Evolutionary conservation across 2,113 vertebrate species (phyloP), one percentile per base, ranked within the genome.

Genomic region (Aplodontia rufa): DNA sequence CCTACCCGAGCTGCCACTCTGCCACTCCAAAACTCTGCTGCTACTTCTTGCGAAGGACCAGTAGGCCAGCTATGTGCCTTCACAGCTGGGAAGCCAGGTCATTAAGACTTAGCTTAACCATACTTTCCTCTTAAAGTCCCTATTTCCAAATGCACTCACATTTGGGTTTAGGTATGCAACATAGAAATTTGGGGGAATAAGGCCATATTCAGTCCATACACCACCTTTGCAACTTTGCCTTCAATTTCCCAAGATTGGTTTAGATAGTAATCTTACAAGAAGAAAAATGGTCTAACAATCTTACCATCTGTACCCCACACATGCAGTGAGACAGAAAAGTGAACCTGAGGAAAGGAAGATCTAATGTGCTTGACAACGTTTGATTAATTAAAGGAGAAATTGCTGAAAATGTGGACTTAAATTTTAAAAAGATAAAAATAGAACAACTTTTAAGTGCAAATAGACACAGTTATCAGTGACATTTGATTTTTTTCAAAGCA

Each of bases 181-280:
- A 7, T 6, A 47, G 17, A 9, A 26, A 62, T 72, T 26, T 1
- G 3, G 0, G 28, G 16, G 8, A 8, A n/a, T n/a, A 51, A 12
- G 11, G 12, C 2, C 11, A n/a, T 0, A 1, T 53, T 47, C 1
- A 22, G 10, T 60, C 20, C 28, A 5, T 3, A 58, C 17, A 42
- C 5, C 24, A 1, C 35, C 22, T 88, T 24, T 62, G 17, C 3
- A 2, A 13, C 0, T 72, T 72, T 35, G 35, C 35, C 7, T 74
- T 20, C 20, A 14, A 0, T 79, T 85, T 75, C 6, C 20, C 28
- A 37, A 45, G 42, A 42, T 6, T 45, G 26, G 19, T 13, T 4
- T 71, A 20, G 19, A 45, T 5, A 53, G 6, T 42, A 8, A 55
- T 28, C 37, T 64, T 19, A 37, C 3, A 26, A 45, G 32, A 13